phyloP scores from a whole-genome alignment of 1,140 invertebrate genomes.

The Drosophila miranda region DNA sequence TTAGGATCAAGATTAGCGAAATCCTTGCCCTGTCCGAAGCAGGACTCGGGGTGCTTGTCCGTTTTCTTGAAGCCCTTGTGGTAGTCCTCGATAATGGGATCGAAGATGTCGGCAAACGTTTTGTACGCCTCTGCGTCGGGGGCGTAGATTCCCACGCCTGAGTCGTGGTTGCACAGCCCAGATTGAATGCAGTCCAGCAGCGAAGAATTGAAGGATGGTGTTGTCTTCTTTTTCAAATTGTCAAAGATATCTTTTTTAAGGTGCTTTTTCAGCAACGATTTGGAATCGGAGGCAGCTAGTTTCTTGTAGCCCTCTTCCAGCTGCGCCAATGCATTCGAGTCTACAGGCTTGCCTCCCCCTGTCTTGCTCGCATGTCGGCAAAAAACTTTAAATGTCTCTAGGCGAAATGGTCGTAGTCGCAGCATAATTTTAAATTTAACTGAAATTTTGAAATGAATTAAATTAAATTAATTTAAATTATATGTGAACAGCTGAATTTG shows the following conservation, averaged over 20 bases:
- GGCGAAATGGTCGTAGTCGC: neutral
- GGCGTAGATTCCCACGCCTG: slow-evolving; percentile 96
- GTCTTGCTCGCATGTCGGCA: neutral
- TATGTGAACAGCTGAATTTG: neutral
- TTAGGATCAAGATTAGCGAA: slow-evolving; percentile 95
- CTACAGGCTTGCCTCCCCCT: neutral
- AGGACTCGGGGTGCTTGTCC: slow-evolving; percentile 93
- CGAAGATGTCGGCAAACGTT: slow-evolving; percentile 94
- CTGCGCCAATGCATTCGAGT: slow-evolving; percentile 89
- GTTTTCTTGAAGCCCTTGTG: slow-evolving; percentile 95
- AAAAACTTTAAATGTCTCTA: no score
- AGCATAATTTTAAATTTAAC: slow-evolving; percentile 6
- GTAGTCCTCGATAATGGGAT: slow-evolving; percentile 98
- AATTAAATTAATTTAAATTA: neutral
- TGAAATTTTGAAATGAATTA: slow-evolving; percentile 8
- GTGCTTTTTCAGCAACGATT: slow-evolving; percentile 96
- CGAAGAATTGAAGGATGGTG: slow-evolving; percentile 90
- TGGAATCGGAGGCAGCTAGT: slow-evolving; percentile 91
- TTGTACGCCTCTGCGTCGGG: slow-evolving; percentile 96
- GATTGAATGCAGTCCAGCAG: slow-evolving; percentile 96
- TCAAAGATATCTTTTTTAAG: slow-evolving; percentile 94
- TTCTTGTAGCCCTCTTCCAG: slow-evolving; percentile 94
- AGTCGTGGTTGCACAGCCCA: slow-evolving; percentile 92
- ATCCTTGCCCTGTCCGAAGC: slow-evolving; percentile 94
- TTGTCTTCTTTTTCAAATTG: slow-evolving; percentile 92